Evolutionary conservation across 1,140 invertebrate genomes (phyloP).

Genomic region (Zaprionus gabonicus): DNA sequence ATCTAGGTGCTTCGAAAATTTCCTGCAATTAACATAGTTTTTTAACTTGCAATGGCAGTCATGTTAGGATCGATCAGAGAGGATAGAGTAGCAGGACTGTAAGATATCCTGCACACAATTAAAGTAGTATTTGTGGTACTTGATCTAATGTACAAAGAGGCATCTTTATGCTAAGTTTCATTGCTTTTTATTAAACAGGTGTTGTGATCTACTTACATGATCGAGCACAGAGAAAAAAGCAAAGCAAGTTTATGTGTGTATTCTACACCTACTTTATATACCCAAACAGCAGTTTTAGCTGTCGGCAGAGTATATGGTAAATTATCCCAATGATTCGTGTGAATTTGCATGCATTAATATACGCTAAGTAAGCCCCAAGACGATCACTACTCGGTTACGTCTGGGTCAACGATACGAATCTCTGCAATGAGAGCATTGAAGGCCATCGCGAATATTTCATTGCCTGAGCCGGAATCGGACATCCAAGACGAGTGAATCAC

Average conservation of each 20-base stretch:
- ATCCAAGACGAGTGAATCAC: constrained; percentile 69
- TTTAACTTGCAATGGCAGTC: not conserved
- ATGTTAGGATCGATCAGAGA: not conserved
- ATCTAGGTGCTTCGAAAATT: not conserved
- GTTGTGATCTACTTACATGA: too few relatives aligned
- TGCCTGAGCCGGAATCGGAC: constrained; percentile 41
- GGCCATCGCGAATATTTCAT: constrained; percentile 78
- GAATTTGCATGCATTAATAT: constrained; percentile 66
- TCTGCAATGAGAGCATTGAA: constrained; percentile 72
- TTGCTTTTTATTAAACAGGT: too few relatives aligned
- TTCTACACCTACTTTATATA: not conserved
- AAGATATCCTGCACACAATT: not conserved
- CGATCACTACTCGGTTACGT: constrained; percentile 1
- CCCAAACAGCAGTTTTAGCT: not conserved
- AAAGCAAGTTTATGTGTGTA: too few relatives aligned
- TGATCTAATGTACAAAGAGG: too few relatives aligned
- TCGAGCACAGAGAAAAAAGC: too few relatives aligned
- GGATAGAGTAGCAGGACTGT: not conserved
- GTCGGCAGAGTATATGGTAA: not conserved
- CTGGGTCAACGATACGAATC: constrained; percentile 76
- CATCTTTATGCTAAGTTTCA: too few relatives aligned
- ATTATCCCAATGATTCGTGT: constrained; percentile 53
- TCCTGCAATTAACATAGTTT: constrained; percentile 20
- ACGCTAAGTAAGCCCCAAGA: constrained; percentile 65
- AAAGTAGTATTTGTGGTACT: not conserved